Evolutionary conservation across 1,140 invertebrate species (phyloP).

Genomic region (Zaprionus kolodkinae): DNA sequence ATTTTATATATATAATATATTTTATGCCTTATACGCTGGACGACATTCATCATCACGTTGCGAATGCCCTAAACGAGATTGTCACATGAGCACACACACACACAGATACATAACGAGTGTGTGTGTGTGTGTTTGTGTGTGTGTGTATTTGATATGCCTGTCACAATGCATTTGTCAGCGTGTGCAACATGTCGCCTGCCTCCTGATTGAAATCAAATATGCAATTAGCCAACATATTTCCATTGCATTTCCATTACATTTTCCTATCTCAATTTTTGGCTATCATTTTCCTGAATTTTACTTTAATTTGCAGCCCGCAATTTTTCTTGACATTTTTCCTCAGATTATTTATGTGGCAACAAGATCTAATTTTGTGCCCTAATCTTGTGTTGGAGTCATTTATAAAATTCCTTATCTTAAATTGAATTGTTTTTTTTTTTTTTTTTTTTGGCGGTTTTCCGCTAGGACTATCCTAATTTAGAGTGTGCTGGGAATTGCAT

Average conservation of each 20-base stretch:
- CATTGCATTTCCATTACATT: slow-evolving; percentile 29
- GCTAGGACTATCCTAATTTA: no score
- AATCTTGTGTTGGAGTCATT: slow-evolving; percentile 18
- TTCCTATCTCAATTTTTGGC: slow-evolving; percentile 38
- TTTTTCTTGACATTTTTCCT: slow-evolving; percentile 11
- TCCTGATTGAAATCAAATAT: slow-evolving; percentile 73
- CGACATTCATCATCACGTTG: slow-evolving; percentile 62
- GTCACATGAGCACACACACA: slow-evolving; percentile 39
- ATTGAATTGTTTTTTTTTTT: slow-evolving; percentile 24
- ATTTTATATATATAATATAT: no score
- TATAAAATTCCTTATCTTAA: slow-evolving; percentile 33
- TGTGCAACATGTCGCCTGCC: slow-evolving; percentile 11
- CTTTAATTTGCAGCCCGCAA: neutral
- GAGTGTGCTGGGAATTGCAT: no score
- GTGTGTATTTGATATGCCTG: slow-evolving; percentile 13
- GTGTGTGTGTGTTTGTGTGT: neutral
- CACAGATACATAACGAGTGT: neutral
- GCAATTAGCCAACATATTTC: slow-evolving; percentile 64
- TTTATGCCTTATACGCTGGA: slow-evolving; percentile 27
- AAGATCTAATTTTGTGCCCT: slow-evolving; percentile 39
- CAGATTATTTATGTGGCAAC: slow-evolving; percentile 74
- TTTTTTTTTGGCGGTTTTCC: neutral
- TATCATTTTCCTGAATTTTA: slow-evolving; percentile 19
- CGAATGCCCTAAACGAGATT: slow-evolving; percentile 63
- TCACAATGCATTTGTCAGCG: slow-evolving; percentile 53